A percentile compares a stretch with the other conserved stretches of the same genome.
Evolutionary conservation across 2,888 invertebrate genomes (phyloP).

Genomic region (Phytoseiulus persimilis): DNA sequence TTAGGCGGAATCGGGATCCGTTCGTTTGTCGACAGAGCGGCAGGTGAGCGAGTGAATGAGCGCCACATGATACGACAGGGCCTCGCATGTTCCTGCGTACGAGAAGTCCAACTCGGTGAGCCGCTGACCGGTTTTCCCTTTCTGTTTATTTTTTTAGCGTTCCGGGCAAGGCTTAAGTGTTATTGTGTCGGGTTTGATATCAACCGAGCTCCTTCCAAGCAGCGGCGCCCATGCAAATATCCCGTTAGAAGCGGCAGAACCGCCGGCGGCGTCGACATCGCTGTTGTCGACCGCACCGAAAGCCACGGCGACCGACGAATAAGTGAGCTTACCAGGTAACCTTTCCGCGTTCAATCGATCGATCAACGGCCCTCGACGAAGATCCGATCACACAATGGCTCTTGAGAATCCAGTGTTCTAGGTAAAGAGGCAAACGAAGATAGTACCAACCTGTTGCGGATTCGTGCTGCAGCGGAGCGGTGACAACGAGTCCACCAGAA

Average conservation of each 20-base stretch:
- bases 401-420: neutral
- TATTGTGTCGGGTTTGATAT: neutral
- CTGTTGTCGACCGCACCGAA: neutral
- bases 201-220: neutral
- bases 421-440: neutral
- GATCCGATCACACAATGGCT: neutral
- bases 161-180: neutral
- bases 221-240: neutral
- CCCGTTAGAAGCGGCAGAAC: neutral
- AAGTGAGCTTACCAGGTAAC: neutral
- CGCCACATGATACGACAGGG: neutral
- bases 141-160: neutral
- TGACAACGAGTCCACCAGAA: constrained; percentile 1
- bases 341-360: neutral
- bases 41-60: neutral
- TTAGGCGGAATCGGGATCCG: neutral
- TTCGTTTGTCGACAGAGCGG: neutral
- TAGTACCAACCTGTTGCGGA: constrained; percentile 32
- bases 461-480: constrained; percentile 33
- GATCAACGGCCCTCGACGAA: neutral
- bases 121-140: neutral
- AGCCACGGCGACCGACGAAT: neutral
- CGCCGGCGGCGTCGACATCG: neutral
- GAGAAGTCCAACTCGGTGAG: neutral
- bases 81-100: neutral